Percentiles rank a stretch among this genome's conserved stretches.
Evolutionary conservation across 2,113 vertebrate genomes (phyloP).

Genomic region (Pantherophis guttatus): DNA sequence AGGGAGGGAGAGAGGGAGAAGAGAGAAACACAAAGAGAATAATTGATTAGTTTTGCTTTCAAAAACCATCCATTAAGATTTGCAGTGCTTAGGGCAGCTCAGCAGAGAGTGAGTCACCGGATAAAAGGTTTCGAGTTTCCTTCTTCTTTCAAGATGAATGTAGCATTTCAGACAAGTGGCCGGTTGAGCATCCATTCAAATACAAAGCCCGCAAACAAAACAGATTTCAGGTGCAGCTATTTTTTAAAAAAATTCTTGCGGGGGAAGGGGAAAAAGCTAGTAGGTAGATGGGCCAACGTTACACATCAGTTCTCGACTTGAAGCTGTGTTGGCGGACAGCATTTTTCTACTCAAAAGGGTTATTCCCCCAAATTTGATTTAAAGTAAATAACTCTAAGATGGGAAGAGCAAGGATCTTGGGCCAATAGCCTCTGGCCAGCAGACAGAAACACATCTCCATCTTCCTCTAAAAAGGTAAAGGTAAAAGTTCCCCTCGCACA

Average conservation of each 20-base stretch:
- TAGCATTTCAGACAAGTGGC: neutral
- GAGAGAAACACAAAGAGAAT: neutral
- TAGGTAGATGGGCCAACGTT: neutral
- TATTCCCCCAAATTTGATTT: neutral
- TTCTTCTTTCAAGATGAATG: neutral
- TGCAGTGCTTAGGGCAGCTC: neutral
- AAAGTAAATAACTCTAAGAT: neutral
- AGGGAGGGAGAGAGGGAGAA: slow-evolving; percentile 18
- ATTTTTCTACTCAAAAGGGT: neutral
- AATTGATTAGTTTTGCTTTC: slow-evolving; percentile 6
- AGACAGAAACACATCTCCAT: neutral
- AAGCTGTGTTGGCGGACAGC: neutral
- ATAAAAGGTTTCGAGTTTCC: neutral
- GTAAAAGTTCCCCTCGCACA: too few species aligned
- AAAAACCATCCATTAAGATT: neutral
- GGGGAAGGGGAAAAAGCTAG: neutral
- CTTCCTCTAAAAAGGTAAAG: neutral
- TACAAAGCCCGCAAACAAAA: neutral
- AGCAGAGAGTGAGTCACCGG: neutral
- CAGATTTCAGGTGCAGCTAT: neutral
- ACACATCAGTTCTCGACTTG: neutral
- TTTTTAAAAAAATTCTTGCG: neutral
- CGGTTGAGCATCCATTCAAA: neutral
- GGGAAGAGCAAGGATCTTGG: neutral
- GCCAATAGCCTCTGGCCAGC: neutral